Evolutionary conservation across 2,888 invertebrate species (phyloP), one percentile per base, ranked within the genome.

Genomic region (Saturnia pavonia): DNA sequence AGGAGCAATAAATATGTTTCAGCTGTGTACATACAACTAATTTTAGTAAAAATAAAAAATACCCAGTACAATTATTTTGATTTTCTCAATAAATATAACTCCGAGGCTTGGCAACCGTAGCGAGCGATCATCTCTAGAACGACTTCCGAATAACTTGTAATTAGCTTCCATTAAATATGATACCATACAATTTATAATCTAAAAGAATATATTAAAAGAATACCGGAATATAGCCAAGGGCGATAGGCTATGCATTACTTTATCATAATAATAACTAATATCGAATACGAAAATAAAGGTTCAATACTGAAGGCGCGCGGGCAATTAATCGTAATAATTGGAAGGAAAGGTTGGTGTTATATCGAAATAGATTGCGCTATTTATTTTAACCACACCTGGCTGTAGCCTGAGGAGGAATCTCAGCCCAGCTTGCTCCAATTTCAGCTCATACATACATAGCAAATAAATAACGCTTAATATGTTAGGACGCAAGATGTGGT

Each of bases 271-370:
- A 82, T 83, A 85, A 83, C 80, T 80, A n/a, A n/a, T n/a, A 84
- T 80, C 78, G 78, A 80, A 84, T 84, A 85, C 80, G 82, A 83
- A 85, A 85, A 84, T 80, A 81, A 81, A 84, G 75, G 78, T 80
- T 72, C 72, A 70, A 74, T 74, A 75, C 80, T 83, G 83, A 84
- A 85, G 82, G 84, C 57, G 57, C 57, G 81, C 81, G 82, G 82
- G 81, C 88, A 87, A 90, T 88, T 88, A 89, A 87, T 85, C 82
- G 83, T 85, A 84, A 87, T 88, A 87, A 88, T 89, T 87, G 86
- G 85, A 85, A 82, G 80, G 82, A 82, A 83, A 80, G 76, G 78
- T 80, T 78, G 78, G 76, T 80, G 74, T 78, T 84, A 78, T 80
- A 81, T 76, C 78, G 77, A 81, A 82, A 82, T 82, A 81, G 82